Evolutionary conservation across 2,888 invertebrate genomes (phyloP).

Genomic region (Tortricodes alternella): DNA sequence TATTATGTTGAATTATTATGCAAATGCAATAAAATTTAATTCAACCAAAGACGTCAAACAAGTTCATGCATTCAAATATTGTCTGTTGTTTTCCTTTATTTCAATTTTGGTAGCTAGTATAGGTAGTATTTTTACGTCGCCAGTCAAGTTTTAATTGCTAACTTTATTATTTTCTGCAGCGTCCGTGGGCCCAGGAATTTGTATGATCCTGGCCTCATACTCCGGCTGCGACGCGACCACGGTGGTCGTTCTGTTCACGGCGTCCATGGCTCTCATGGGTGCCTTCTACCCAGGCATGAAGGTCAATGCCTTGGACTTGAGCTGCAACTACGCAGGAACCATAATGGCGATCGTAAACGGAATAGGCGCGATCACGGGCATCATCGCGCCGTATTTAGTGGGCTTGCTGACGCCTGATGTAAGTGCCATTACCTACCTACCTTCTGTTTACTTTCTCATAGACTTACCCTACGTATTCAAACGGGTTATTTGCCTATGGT

Average conservation of each 20-base stretch:
- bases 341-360: conserved; percentile 88
- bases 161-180: conserved; percentile 62
- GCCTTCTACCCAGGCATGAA: conserved; percentile 88
- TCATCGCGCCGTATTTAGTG: conserved; percentile 86
- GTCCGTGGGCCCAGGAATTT: conserved; percentile 86
- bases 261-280: conserved; percentile 87
- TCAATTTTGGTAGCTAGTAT: too few species aligned
- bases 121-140: not conserved
- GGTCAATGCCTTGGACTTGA: conserved; percentile 86
- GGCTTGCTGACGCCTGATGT: conserved; percentile 85
- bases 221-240: conserved; percentile 84
- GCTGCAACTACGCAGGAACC: conserved; percentile 86
- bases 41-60: too few species aligned
- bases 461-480: too few species aligned
- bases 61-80: too few species aligned
- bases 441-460: not conserved
- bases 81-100: too few species aligned
- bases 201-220: conserved; percentile 86
- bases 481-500: not conserved
- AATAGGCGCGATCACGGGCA: conserved; percentile 87
- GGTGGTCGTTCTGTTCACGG: conserved; percentile 84
- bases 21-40: too few species aligned
- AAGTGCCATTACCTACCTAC: conserved; percentile 57
- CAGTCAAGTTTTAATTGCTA: not conserved
- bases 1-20: too few species aligned